Base-by-base conservation (phyloP, 2,113 vertebrate genomes). In the Semicossyphus pulcher region DNA sequence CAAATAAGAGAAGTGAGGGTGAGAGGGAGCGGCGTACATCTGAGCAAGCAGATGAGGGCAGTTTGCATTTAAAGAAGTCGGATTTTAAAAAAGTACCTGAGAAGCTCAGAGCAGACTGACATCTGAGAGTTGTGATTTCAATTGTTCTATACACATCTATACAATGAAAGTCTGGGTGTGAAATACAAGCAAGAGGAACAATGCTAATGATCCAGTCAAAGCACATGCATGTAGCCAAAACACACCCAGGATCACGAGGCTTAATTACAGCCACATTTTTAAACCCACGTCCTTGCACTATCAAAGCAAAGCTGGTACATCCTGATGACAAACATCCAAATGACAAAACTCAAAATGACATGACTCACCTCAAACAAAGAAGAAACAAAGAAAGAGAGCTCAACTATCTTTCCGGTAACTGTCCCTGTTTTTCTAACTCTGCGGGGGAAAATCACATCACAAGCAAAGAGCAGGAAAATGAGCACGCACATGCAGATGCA, bases 341-440 rank as follows among this genome's bases (percentile, higher is more conserved):
- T 63, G 25, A 26, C 37, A 57, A 51, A 82, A 72, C 14, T 42
- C n/a, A 10, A 45, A 71, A 77, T 64, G 44, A 79, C 58, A 59
- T 48, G 26, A 93, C 93, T 93, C 86, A 94, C 93, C 92, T 91
- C 75, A 79, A 21, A 67, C 48, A 80, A 29, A 59, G 34, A 37
- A 37, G 34, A 42, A 88, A 85, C 80, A 89, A 83, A 82, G 37
- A 69, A 52, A 72, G 42, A 29, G 41, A 78, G 47, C 26, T 78
- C 39, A 85, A 47, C 62, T 86, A 32, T 25, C 48, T 71, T 29
- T 72, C 73, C 61, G 71, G 58, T 44, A 54, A 63, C 47, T 37
- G 21, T 67, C 58, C 64, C 69, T 53, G 49, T 53, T 47, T 48
- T 54, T 78, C 60, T 36, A 72, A 73, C 39, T 25, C 71, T 61